Conservation (phyloP, 2,113 vertebrate species). For the Hemicordylus capensis region DNA sequence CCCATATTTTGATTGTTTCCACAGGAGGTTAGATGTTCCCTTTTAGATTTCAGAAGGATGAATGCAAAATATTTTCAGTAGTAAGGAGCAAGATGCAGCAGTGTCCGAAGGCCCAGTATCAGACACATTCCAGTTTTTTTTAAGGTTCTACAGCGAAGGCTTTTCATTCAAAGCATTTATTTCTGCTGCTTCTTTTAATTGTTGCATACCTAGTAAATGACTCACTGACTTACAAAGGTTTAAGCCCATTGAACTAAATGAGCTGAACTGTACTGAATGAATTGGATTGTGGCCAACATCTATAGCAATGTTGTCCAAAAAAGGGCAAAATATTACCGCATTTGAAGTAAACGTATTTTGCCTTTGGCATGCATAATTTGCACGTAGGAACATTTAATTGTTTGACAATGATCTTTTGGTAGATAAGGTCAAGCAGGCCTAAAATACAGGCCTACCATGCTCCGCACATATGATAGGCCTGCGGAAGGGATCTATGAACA, state of each 20-base stretch:
- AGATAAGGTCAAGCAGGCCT: not conserved
- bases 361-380: too few relatives aligned
- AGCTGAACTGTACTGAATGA: not conserved
- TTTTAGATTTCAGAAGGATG: not conserved
- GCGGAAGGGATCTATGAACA: not conserved
- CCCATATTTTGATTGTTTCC: not conserved
- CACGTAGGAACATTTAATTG: too few relatives aligned
- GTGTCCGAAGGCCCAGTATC: not conserved
- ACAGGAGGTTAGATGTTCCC: not conserved
- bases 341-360: too few relatives aligned
- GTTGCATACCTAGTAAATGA: not conserved
- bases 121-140: too few relatives aligned
- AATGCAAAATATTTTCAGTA: too few relatives aligned
- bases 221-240: not conserved
- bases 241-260: not conserved
- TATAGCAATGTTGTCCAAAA: not conserved
- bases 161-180: not conserved
- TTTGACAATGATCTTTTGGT: not conserved
- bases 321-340: too few relatives aligned
- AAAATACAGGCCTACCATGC: not conserved
- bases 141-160: not conserved
- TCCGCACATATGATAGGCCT: not conserved
- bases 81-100: not conserved
- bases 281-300: not conserved
- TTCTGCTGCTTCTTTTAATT: not conserved